Percentiles rank a stretch among this genome's conserved stretches.
Evolutionary conservation across 1,140 invertebrate genomes (phyloP).

Genomic region (Cryptotermes secundus): DNA sequence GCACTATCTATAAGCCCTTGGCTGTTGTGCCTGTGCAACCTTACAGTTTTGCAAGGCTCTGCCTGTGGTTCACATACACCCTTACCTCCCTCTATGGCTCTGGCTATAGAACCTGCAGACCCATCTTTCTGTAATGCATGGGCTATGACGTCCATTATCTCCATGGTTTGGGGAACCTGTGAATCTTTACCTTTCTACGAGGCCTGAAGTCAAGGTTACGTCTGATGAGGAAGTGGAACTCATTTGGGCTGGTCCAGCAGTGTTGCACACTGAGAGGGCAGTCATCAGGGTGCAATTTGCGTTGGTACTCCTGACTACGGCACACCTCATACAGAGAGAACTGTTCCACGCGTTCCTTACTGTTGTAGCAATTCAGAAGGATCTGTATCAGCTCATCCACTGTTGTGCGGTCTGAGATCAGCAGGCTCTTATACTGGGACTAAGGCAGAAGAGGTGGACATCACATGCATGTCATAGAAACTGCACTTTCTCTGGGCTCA

Average conservation of each 20-base stretch:
- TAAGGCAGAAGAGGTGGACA: constrained; percentile 40
- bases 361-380: constrained; percentile 82
- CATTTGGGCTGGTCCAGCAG: constrained; percentile 62
- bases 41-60: no score
- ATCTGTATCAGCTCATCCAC: constrained; percentile 85
- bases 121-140: no score
- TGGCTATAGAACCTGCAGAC: no score
- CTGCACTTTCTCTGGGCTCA: no score
- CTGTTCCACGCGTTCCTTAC: constrained; percentile 72
- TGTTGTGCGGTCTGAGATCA: constrained; percentile 87
- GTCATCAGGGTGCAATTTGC: constrained; percentile 83
- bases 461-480: no score
- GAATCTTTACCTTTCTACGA: constrained; percentile 31
- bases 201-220: constrained; percentile 43
- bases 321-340: constrained; percentile 84
- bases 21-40: no score
- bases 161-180: no score
- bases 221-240: constrained; percentile 74
- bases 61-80: no score
- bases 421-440: constrained; percentile 88
- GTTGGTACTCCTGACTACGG: constrained; percentile 72
- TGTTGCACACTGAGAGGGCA: constrained; percentile 79
- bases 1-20: no score
- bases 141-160: no score
- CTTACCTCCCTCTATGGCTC: no score